phyloP scores from a whole-genome alignment of 2,113 vertebrate genomes.

The Psilopogon haemacephalus region DNA sequence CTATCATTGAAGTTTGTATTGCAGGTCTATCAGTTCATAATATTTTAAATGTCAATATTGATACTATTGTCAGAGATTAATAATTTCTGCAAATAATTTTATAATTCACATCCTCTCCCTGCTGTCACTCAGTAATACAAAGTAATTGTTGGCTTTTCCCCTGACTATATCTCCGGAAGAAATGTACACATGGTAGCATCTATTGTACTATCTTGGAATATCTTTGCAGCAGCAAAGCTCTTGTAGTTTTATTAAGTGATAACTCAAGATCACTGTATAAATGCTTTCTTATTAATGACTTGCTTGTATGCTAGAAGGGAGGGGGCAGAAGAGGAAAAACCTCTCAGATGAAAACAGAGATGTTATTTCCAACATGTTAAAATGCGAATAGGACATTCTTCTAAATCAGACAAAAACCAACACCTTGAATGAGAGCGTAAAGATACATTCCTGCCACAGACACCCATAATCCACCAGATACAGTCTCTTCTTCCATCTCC shows the following conservation, averaged over 20 bases:
- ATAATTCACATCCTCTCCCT: background rate
- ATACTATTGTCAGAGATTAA: slow-evolving; percentile 8
- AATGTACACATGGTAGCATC: background rate
- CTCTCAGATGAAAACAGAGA: background rate
- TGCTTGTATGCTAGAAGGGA: background rate
- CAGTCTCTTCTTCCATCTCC: background rate
- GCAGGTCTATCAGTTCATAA: slow-evolving; percentile 20
- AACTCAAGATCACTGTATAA: slow-evolving; percentile 23
- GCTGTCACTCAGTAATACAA: background rate
- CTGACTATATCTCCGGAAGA: background rate
- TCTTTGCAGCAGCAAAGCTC: background rate
- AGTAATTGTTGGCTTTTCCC: background rate
- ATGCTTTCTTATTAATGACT: slow-evolving; percentile 26
- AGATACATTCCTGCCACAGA: background rate
- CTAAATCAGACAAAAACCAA: background rate
- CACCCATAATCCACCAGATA: background rate
- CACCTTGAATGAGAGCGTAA: background rate
- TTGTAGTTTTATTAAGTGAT: slow-evolving; percentile 17
- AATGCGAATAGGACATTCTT: background rate
- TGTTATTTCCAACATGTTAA: background rate
- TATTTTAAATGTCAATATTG: slow-evolving; percentile 50
- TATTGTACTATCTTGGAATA: slow-evolving; percentile 14
- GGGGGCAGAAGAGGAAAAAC: background rate
- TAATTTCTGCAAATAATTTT: slow-evolving; percentile 33
- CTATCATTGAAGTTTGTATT: slow-evolving; percentile 29